Evolutionary conservation across 2,888 invertebrate genomes (phyloP).

Genomic region (Plebejus melissa): DNA sequence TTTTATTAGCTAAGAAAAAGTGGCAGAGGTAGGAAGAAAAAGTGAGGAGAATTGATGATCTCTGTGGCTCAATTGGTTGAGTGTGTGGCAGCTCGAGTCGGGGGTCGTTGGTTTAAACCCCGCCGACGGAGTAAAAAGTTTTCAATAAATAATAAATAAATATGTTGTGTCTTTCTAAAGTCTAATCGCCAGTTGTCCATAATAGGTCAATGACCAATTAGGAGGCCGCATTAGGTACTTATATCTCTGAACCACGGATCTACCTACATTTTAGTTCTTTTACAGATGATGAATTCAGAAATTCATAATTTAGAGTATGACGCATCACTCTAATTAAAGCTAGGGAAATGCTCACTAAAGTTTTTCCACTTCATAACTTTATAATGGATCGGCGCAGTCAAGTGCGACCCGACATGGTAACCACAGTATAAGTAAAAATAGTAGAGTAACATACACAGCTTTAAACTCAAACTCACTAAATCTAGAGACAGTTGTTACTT

Average conservation of each 20-base stretch:
- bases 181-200: too few species aligned
- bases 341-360: background rate
- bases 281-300: background rate
- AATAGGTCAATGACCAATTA: too few species aligned
- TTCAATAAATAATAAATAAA: too few species aligned
- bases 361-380: conserved; percentile 12
- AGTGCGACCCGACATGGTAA: background rate
- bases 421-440: background rate
- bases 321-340: background rate
- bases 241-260: too few species aligned
- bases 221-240: too few species aligned
- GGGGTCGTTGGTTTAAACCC: too few species aligned
- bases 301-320: background rate
- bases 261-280: background rate
- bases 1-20: background rate
- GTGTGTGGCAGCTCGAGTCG: too few species aligned
- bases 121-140: too few species aligned
- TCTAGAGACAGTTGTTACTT: background rate
- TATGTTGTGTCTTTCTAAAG: too few species aligned
- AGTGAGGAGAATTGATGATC: too few species aligned
- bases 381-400: background rate
- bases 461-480: background rate
- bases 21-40: background rate
- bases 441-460: background rate
- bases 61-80: too few species aligned